Evolutionary conservation across 2,797 vertebrate species (phyloP).

Genomic region (Lepus townsendii): DNA sequence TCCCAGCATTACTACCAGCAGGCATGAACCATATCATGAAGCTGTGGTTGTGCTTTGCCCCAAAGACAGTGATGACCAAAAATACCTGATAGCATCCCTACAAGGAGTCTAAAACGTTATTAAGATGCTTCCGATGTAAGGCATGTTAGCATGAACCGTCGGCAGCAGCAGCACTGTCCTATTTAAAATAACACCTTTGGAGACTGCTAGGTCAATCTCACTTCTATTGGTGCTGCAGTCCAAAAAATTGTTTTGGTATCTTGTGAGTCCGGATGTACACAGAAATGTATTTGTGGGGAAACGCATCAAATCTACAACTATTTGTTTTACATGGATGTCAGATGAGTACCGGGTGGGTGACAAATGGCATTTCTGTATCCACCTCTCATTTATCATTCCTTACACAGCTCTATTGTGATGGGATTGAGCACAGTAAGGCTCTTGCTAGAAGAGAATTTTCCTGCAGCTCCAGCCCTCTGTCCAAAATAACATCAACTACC

Average conservation of each 20-base stretch:
- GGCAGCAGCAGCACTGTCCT: conserved; percentile 6
- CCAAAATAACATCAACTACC: conserved; percentile 58
- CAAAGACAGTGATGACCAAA: background rate
- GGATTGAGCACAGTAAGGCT: conserved; percentile 1
- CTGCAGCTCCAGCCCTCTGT: conserved; percentile 68
- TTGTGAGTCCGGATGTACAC: conserved; percentile 85
- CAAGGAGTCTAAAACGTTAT: conserved; percentile 15
- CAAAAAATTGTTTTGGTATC: conserved; percentile 76
- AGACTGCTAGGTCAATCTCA: conserved; percentile 71
- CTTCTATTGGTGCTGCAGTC: conserved; percentile 76
- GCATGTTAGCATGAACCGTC: conserved; percentile 66
- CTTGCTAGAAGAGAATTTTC: conserved; percentile 75
- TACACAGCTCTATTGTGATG: conserved; percentile 66
- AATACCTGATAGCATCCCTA: background rate
- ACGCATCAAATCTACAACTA: conserved; percentile 85
- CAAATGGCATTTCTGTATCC: conserved; percentile 83
- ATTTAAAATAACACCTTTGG: conserved; percentile 73
- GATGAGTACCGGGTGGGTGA: conserved; percentile 84
- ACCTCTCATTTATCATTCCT: background rate
- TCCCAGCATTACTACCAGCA: background rate
- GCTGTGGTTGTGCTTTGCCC: background rate
- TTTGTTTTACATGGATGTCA: conserved; percentile 83
- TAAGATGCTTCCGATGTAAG: conserved; percentile 66
- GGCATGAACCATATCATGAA: background rate
- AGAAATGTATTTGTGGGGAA: conserved; percentile 85